Evolutionary conservation across 53 echinoderm and acorn worm species (phyloP), one percentile per base, ranked within the genome.

Genomic region (Stichopus horrens): DNA sequence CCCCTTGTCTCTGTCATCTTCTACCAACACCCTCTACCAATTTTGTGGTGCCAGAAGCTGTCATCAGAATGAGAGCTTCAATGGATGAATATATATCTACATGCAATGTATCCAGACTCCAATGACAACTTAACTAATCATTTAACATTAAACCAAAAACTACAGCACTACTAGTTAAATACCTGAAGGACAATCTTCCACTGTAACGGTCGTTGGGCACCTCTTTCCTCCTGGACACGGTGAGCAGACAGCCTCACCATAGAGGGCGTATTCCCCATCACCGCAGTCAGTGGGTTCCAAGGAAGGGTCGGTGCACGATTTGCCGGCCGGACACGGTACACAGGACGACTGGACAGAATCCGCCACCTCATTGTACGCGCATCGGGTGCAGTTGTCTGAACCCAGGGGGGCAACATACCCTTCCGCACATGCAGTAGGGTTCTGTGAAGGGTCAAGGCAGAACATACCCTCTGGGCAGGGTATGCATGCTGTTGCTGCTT

Each of bases 301-400:
- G 0, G 98, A 95, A 0, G 98, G 99, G 82, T 98, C 96, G 2
- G 90, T 86, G 73, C 99, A 98, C 16, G 79, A 90, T 80, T 89
- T 76, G 10, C 99, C 99, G 0, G 99, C 99, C 0, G 99, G 99
- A 65, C 99, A 98, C 0, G 94, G 92, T 14, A 94, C 81, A 58
- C 99, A 98, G 51, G 92, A 86, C 37, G 96, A 94, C 91, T 95
- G 89, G 21, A 86, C 76, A 9, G 10, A 11, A 86, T 94, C 93
- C 14, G 94, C 94, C 80, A 98, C 89, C 91, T 94, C 87, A 73
- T 94, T 90, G 88, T 94, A 94, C 68, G 76, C 83, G 55, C 99
- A 98, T 55, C 98, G 90, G 58, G 98, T 98, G 88, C 99, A 98
- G 88, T 93, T 94, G 76, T 93, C 91, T 6, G 95, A 93, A 2